These are phyloP conservation scores for Philypnodon macrostomus DNA, from an alignment of 2,797 vertebrate genomes.

Conservation along the genomic window DNA sequence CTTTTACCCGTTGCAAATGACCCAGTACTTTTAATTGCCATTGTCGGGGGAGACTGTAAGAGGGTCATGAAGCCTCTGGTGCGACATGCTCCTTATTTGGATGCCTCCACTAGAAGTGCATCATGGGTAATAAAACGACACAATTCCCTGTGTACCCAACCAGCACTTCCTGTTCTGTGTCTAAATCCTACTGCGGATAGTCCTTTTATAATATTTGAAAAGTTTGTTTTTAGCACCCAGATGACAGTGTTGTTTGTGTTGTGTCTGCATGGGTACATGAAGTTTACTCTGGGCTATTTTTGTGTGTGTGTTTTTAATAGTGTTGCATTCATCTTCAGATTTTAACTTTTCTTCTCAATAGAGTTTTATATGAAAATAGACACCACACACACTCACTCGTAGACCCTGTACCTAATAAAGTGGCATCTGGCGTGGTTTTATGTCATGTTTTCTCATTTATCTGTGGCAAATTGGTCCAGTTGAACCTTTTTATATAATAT, in stretches of 20 bases:
- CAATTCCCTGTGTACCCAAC: constrained; percentile 45
- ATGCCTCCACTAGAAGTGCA: constrained; percentile 44
- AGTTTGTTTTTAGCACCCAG: constrained; percentile 53
- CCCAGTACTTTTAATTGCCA: constrained; percentile 67
- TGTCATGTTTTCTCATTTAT: too few species aligned
- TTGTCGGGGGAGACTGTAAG: constrained; percentile 62
- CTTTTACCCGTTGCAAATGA: constrained; percentile 49
- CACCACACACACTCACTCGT: too few species aligned
- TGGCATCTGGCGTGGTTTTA: too few species aligned
- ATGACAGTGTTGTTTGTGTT: constrained; percentile 10
- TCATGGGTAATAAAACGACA: constrained; percentile 49
- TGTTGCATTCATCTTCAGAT: background rate
- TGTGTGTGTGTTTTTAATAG: background rate
- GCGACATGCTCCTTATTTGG: constrained; percentile 60
- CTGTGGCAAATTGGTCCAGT: too few species aligned
- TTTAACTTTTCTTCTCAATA: too few species aligned
- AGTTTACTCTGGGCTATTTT: background rate
- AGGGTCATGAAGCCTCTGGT: constrained; percentile 63
- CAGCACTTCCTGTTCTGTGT: constrained; percentile 38
- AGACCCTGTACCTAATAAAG: too few species aligned
- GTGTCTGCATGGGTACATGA: background rate
- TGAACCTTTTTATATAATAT: too few species aligned
- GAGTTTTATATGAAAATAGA: too few species aligned
- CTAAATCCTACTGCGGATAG: constrained; percentile 29
- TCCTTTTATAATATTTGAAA: constrained; percentile 48